phyloP scores from a whole-genome alignment of 2,888 invertebrate genomes.

The Nezara viridula region DNA sequence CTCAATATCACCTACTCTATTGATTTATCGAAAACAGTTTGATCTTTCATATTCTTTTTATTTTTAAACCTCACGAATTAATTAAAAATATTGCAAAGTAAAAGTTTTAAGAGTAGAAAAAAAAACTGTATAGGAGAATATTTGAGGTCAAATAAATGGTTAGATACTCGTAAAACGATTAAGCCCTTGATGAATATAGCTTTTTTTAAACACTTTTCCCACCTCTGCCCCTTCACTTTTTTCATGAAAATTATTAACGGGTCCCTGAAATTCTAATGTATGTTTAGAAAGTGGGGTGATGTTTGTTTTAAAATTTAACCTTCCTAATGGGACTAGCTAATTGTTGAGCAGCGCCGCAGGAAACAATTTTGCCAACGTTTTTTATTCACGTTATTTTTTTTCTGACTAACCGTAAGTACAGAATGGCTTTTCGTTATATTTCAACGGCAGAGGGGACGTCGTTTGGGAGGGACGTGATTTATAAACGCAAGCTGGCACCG shows the following conservation, averaged over 20 bases:
- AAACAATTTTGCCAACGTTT: background rate
- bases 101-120: background rate
- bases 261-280: background rate
- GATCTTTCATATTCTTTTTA: no score
- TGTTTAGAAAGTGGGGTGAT: background rate
- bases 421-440: background rate
- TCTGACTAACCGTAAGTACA: background rate
- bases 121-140: background rate
- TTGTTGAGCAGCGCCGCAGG: background rate
- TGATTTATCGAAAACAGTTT: no score
- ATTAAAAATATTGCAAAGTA: no score
- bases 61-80: no score
- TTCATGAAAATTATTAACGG: background rate
- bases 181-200: background rate
- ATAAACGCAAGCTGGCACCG: background rate
- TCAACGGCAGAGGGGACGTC: background rate
- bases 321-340: background rate
- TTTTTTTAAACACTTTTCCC: background rate
- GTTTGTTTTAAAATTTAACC: constrained; percentile 4
- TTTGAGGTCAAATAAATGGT: background rate
- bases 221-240: background rate
- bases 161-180: background rate
- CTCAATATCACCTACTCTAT: no score
- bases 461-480: background rate
- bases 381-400: background rate